A percentile compares a stretch with the other conserved stretches of the same genome.
These are phyloP conservation scores for Carpatolechia fugitivella DNA, from an alignment of 2,888 invertebrate species.

Conservation along the genomic window DNA sequence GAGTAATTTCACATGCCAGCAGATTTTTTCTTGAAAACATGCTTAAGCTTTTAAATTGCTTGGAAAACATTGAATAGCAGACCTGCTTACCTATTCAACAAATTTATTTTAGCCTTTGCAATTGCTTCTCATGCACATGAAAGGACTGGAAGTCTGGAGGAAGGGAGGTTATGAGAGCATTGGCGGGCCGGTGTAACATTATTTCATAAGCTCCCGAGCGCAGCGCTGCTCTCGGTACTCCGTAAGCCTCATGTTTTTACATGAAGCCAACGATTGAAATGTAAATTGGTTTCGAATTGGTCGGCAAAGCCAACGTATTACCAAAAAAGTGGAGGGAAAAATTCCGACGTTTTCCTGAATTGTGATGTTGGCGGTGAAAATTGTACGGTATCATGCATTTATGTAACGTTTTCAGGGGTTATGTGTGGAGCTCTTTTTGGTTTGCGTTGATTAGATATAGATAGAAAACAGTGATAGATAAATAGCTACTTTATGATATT, in stretches of 20 bases:
- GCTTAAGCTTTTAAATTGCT: not conserved
- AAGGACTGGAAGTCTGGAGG: not conserved
- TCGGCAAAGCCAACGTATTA: constrained; percentile 61
- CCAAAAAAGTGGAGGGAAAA: constrained; percentile 48
- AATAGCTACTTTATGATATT: too few species aligned
- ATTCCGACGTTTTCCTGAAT: constrained; percentile 44
- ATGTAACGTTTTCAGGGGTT: constrained; percentile 17
- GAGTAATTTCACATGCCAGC: too few species aligned
- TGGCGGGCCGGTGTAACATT: constrained; percentile 44
- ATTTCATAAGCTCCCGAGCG: constrained; percentile 55
- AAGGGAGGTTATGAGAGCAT: constrained; percentile 33
- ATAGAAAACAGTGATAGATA: too few species aligned
- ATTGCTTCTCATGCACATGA: constrained; percentile 10
- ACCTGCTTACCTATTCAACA: constrained; percentile 3
- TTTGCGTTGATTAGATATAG: not conserved
- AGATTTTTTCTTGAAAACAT: not conserved
- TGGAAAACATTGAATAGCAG: not conserved
- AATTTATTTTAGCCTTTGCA: not conserved
- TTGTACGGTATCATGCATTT: constrained; percentile 37
- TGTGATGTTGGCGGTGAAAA: constrained; percentile 45
- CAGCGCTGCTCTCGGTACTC: constrained; percentile 44
- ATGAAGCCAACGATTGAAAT: constrained; percentile 69
- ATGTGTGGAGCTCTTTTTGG: not conserved
- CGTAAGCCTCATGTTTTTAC: constrained; percentile 63
- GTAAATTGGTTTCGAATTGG: constrained; percentile 70